phyloP scores from a whole-genome alignment of 2,888 invertebrate genomes.

The Sarcophaga subvicina region DNA sequence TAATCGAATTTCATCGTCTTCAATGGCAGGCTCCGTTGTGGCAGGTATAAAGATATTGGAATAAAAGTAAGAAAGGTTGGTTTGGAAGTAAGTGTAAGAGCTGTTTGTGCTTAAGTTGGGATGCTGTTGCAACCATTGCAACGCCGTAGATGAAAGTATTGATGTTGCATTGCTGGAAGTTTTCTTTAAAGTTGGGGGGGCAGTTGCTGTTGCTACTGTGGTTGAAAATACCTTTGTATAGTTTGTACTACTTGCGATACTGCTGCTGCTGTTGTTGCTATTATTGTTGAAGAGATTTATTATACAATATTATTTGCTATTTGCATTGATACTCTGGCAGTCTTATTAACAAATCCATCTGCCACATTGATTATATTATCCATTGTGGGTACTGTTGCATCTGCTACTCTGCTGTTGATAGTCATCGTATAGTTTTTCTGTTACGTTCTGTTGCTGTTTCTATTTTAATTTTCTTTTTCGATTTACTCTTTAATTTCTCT shows the following conservation, averaged over 20 bases:
- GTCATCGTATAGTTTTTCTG: slow-evolving; percentile 10
- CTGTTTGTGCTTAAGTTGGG: slow-evolving; percentile 38
- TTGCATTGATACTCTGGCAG: not conserved
- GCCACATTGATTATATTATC: slow-evolving; percentile 14
- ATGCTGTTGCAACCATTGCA: slow-evolving; percentile 56
- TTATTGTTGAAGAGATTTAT: not conserved
- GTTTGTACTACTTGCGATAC: not conserved
- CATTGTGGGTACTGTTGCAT: slow-evolving; percentile 4
- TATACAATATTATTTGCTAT: slow-evolving; percentile 8
- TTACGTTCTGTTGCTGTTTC: not conserved
- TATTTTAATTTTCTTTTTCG: not conserved
- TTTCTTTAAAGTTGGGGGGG: slow-evolving; percentile 7
- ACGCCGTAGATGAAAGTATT: slow-evolving; percentile 37
- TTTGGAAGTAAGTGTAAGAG: slow-evolving; percentile 51
- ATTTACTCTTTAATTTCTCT: no score
- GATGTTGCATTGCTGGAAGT: slow-evolving; percentile 39
- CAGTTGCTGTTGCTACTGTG: not conserved
- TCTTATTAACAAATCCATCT: slow-evolving; percentile 17
- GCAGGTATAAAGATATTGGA: slow-evolving; percentile 49
- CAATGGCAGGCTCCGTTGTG: slow-evolving; percentile 49
- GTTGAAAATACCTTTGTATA: not conserved
- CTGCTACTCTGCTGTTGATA: not conserved
- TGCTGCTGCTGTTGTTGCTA: not conserved
- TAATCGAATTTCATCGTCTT: slow-evolving; percentile 73
- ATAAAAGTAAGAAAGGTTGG: slow-evolving; percentile 35